Conservation (phyloP, 2,888 invertebrate genomes). For the Chouioia cunea region DNA sequence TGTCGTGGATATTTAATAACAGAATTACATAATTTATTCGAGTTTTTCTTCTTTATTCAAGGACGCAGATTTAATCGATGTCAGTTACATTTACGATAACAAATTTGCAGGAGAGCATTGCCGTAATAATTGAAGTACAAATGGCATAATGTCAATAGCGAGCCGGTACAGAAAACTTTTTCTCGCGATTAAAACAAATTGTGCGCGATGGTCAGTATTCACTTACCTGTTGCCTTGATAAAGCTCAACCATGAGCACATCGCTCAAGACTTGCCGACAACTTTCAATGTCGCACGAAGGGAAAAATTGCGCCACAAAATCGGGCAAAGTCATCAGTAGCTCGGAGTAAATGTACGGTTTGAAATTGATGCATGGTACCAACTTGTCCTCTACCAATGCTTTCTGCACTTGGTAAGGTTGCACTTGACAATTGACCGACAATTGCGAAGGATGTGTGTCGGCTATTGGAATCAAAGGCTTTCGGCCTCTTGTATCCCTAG, state of each 20-base stretch:
- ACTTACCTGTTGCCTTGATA: constrained; percentile 88
- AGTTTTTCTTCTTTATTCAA: too few species aligned
- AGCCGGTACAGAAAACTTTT: too few species aligned
- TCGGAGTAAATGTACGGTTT: constrained; percentile 87
- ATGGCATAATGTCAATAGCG: too few species aligned
- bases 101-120: too few species aligned
- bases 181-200: background rate
- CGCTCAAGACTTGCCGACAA: constrained; percentile 82
- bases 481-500: constrained; percentile 66
- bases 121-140: too few species aligned
- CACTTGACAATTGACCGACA: constrained; percentile 70
- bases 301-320: constrained; percentile 85
- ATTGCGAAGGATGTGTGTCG: constrained; percentile 72
- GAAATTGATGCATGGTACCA: constrained; percentile 89
- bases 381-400: constrained; percentile 82
- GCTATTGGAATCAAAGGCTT: constrained; percentile 79
- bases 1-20: too few species aligned
- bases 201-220: constrained; percentile 15
- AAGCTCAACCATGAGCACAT: constrained; percentile 83
- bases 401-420: constrained; percentile 76
- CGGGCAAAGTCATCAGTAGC: constrained; percentile 84
- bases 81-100: too few species aligned
- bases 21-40: too few species aligned
- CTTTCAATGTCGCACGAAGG: constrained; percentile 80
- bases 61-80: too few species aligned